Conservation (phyloP, 2,797 vertebrate genomes). For the Huso huso region DNA sequence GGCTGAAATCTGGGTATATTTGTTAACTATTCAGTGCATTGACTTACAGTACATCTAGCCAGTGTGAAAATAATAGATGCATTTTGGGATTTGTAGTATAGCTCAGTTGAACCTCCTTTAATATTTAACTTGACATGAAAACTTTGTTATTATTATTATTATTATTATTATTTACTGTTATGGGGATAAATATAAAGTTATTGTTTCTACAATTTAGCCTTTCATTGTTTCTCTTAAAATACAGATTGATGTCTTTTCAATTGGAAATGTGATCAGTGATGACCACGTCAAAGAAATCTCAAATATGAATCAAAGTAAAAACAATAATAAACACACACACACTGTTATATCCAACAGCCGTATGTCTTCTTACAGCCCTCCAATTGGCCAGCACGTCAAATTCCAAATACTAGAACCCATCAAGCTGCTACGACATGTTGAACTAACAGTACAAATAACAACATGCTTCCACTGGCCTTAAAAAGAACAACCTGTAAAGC, state of each 20-base stretch:
- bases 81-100: not conserved
- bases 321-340: constrained; percentile 11
- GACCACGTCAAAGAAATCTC: constrained; percentile 6
- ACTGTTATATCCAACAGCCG: constrained; percentile 20
- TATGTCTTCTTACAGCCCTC: constrained; percentile 1
- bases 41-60: constrained; percentile 13
- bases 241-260: constrained; percentile 6
- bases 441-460: constrained; percentile 15
- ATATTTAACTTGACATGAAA: no score
- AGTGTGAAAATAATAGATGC: constrained; percentile 7
- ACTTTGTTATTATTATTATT: no score
- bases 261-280: constrained; percentile 4
- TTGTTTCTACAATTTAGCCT: not conserved
- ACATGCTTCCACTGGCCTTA: constrained; percentile 19
- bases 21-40: constrained; percentile 17
- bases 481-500: constrained; percentile 14
- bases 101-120: not conserved
- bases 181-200: no score
- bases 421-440: constrained; percentile 15
- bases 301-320: constrained; percentile 13
- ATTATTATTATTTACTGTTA: no score
- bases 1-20: not conserved
- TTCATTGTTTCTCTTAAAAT: not conserved
- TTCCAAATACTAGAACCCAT: constrained; percentile 11
- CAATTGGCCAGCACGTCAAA: constrained; percentile 8